Base-by-base conservation (phyloP, 2,888 invertebrate genomes). In the Hydriomena furcata region DNA sequence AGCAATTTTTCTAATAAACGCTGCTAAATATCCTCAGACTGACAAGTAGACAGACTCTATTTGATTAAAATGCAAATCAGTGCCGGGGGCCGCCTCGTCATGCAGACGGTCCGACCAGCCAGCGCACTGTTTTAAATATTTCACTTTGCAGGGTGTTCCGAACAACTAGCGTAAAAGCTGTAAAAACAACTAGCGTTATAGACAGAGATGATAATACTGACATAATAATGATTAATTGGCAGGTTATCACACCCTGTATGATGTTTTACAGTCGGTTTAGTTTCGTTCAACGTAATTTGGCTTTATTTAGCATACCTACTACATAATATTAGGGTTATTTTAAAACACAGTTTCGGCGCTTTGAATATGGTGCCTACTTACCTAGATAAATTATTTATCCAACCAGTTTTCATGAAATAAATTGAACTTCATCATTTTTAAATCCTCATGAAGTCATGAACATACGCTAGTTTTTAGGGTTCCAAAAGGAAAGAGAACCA, bases 61-160 rank as follows among this genome's bases (percentile, higher is more conserved):
- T 73, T 72, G 61, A 74, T 74, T 71, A 70, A 74, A 76, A 74
- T 73, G 68, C 65, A 73, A 74, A 74, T 73, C 53, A 54, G 55
- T 40, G 40, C 6, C 13, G 36, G 38, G n/a, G 11, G 45, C 40
- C 31, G 38, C 23, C 40, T 30, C 17, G 37, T 21, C 32, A 30
- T 36, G 38, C 41, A 34, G 32, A 32, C 48, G 23, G 28, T 11
- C 47, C 23, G 50, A 50, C 40, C 45, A 51, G 13, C 40, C 45
- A 51, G 13, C 24, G 40, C 21, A 37, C 50, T 55, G 55, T 47
- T 59, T 60, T 55, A 53, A 57, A 58, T 58, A 58, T 58, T 52
- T 48, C 46, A 55, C 54, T 31, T 38, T 53, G 56, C 49, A 38
- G 32, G 32, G 13, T 38, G 49, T 10, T 42, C n/a, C 6, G 6